phyloP scores from a whole-genome alignment of 1,140 invertebrate species.

The Maniola jurtina region DNA sequence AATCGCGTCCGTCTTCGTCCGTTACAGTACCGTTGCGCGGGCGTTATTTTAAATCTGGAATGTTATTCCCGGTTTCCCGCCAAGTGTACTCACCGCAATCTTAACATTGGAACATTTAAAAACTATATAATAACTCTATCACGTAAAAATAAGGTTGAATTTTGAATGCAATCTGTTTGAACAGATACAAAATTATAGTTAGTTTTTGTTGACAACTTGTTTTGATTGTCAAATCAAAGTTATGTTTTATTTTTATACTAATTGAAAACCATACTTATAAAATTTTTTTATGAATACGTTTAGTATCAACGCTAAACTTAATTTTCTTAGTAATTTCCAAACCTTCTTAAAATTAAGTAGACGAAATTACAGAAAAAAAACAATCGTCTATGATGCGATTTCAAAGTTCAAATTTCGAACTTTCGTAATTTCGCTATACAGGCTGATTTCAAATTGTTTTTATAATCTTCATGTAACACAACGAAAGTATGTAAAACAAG shows the following conservation, averaged over 20 bases:
- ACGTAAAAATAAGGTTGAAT: conserved; percentile 13
- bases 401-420: not conserved
- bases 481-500: not conserved
- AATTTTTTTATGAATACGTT: too few species aligned
- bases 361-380: too few species aligned
- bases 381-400: not conserved
- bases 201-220: conserved; percentile 12
- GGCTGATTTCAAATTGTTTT: not conserved
- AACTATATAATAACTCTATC: not conserved
- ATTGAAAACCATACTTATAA: not conserved
- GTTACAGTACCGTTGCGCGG: conserved; percentile 59
- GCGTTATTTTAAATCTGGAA: conserved; percentile 62
- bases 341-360: too few species aligned
- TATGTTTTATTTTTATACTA: conserved; percentile 1
- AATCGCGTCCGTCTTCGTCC: conserved; percentile 30
- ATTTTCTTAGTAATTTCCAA: too few species aligned
- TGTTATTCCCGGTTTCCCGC: conserved; percentile 44
- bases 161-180: conserved; percentile 9
- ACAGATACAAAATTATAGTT: not conserved
- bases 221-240: conserved; percentile 9
- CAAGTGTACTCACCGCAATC: conserved; percentile 17
- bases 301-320: too few species aligned
- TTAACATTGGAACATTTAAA: not conserved
- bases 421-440: not conserved
- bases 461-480: not conserved